These are phyloP conservation scores for Pheosia gnoma DNA, from an alignment of 2,888 invertebrate species.

Conservation along the genomic window DNA sequence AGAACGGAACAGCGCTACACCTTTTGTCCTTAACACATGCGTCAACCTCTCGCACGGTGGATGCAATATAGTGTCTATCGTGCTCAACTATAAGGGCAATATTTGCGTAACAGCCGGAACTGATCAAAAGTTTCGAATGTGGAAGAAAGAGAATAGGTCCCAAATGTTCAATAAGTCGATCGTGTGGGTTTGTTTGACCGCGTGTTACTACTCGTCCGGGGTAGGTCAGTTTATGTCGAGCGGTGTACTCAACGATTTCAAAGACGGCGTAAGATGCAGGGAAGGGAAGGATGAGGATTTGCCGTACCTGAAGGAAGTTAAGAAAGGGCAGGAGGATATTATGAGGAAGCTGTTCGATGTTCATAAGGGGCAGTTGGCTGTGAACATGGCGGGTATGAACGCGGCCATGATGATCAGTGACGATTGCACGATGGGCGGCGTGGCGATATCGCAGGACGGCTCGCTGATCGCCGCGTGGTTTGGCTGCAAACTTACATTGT, in stretches of 20 bases:
- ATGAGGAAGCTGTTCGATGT: conserved; percentile 62
- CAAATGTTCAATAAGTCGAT: conserved; percentile 42
- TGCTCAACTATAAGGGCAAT: conserved; percentile 63
- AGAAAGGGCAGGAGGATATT: conserved; percentile 48
- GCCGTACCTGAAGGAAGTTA: conserved; percentile 54
- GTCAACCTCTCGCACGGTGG: conserved; percentile 76
- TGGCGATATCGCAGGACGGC: conserved; percentile 76
- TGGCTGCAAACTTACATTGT: conserved; percentile 73
- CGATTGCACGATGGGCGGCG: conserved; percentile 70
- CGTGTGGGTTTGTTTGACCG: conserved; percentile 68
- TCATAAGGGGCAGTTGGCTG: conserved; percentile 58
- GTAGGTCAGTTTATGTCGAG: conserved; percentile 62
- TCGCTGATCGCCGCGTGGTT: conserved; percentile 82
- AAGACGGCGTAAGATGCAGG: conserved; percentile 46
- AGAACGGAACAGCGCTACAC: conserved; percentile 46
- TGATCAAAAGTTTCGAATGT: conserved; percentile 74
- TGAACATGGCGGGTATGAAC: conserved; percentile 35
- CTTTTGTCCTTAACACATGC: conserved; percentile 70
- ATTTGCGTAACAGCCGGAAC: conserved; percentile 76
- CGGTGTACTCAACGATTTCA: conserved; percentile 63
- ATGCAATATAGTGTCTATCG: conserved; percentile 67
- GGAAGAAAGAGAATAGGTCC: conserved; percentile 58
- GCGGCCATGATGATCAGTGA: conserved; percentile 42
- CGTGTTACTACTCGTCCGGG: conserved; percentile 77
- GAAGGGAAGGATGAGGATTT: conserved; percentile 39